Evolutionary conservation across 2,888 invertebrate genomes (phyloP).

Genomic region (Diploptera punctata): DNA sequence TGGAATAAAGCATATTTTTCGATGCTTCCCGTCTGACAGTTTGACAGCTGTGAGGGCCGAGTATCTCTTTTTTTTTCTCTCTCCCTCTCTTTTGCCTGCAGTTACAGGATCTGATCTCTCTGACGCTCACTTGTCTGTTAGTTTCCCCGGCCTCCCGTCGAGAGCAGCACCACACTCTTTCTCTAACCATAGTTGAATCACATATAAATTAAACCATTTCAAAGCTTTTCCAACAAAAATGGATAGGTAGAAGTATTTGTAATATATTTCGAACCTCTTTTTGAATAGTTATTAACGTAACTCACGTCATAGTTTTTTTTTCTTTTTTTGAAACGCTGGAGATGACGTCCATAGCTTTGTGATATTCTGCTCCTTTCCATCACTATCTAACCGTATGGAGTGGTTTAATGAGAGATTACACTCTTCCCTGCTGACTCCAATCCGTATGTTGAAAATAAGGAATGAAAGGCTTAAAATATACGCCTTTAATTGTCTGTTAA

Average conservation of each 20-base stretch:
- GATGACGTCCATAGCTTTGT: slow-evolving; percentile 17
- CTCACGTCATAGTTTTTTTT: slow-evolving; percentile 19
- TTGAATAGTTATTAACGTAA: slow-evolving; percentile 26
- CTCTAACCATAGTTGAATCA: slow-evolving; percentile 6
- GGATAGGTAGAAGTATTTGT: slow-evolving; percentile 30
- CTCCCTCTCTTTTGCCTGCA: slow-evolving; percentile 23
- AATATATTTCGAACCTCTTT: slow-evolving; percentile 26
- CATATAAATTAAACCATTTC: slow-evolving; percentile 31
- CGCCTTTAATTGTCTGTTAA: no score
- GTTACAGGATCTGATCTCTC: slow-evolving; percentile 30
- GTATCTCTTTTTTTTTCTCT: background rate
- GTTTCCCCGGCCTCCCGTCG: slow-evolving; percentile 27
- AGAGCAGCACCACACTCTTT: slow-evolving; percentile 21
- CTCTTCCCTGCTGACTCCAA: no score
- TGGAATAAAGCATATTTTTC: slow-evolving; percentile 31
- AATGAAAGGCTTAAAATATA: no score
- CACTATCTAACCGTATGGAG: background rate
- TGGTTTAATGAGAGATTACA: no score
- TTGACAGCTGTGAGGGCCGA: slow-evolving; percentile 11
- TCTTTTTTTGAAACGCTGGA: slow-evolving; percentile 12
- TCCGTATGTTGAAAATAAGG: no score
- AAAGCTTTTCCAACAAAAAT: slow-evolving; percentile 31
- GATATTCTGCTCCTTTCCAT: background rate
- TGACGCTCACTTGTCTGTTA: slow-evolving; percentile 29
- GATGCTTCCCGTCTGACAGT: slow-evolving; percentile 26